A percentile compares a stretch with the other conserved stretches of the same genome.
Conservation (phyloP, 64 coral and sea anemone species). For the Stichodactyla helianthus region DNA sequence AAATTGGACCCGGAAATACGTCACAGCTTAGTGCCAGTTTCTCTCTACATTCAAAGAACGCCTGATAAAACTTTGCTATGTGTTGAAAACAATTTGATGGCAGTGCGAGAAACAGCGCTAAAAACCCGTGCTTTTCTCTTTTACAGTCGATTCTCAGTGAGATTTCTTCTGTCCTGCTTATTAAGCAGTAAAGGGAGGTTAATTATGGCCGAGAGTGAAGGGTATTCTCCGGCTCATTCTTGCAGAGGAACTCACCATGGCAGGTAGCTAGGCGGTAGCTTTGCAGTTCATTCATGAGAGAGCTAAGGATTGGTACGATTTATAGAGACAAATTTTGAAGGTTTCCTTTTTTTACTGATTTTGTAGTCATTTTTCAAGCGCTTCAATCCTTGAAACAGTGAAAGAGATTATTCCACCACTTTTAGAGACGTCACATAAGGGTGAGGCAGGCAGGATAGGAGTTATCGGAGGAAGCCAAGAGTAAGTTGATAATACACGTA, state of each 20-base stretch:
- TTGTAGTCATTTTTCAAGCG: not conserved
- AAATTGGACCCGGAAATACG: too few species aligned
- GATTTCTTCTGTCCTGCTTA: not conserved
- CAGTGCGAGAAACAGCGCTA: not conserved
- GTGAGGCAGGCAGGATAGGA: conserved; percentile 82
- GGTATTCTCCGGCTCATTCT: not conserved
- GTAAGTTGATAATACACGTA: conserved; percentile 36
- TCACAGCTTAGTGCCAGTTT: not conserved
- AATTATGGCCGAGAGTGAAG: conserved; percentile 12
- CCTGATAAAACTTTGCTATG: not conserved
- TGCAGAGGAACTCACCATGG: not conserved
- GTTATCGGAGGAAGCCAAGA: conserved; percentile 92
- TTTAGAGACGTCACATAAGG: conserved; percentile 73
- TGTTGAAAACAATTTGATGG: not conserved
- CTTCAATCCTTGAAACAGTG: conserved; percentile 31
- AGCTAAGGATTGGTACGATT: not conserved
- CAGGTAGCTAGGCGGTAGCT: not conserved
- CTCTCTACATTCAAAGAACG: not conserved
- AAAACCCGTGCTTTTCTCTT: not conserved
- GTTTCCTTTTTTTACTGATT: not conserved
- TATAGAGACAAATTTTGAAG: not conserved
- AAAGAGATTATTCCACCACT: conserved; percentile 66
- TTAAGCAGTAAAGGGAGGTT: not conserved
- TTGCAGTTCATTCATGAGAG: not conserved
- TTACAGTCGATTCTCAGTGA: not conserved